Evolutionary conservation across 1,140 invertebrate species (phyloP).

Genomic region (Caenorhabditis elegans): DNA sequence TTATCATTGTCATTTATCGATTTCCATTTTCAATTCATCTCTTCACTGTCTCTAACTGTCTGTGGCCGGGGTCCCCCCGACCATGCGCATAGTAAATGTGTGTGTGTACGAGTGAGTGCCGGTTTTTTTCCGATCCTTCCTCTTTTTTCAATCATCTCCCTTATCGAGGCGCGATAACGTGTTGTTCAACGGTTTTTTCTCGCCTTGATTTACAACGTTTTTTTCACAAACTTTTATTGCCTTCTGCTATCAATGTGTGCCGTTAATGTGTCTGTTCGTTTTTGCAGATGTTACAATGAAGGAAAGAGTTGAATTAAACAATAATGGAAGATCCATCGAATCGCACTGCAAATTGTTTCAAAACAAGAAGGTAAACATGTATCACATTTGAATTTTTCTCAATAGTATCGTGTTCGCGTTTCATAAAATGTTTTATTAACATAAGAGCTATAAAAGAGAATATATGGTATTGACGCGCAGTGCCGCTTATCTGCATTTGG

Average conservation of each 20-base stretch:
- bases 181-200: conserved; percentile 29
- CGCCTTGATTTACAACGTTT: conserved; percentile 30
- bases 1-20: conserved; percentile 23
- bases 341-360: conserved; percentile 26
- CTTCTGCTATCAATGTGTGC: not conserved
- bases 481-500: no score
- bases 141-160: conserved; percentile 11
- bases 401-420: no score
- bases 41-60: not conserved
- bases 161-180: conserved; percentile 17
- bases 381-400: no score
- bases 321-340: conserved; percentile 37
- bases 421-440: no score
- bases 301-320: conserved; percentile 35
- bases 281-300: conserved; percentile 31
- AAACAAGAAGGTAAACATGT: conserved; percentile 14
- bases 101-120: not conserved
- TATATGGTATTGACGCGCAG: no score
- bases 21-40: not conserved
- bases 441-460: no score
- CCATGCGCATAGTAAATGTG: conserved; percentile 17
- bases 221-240: conserved; percentile 15
- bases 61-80: conserved; percentile 3
- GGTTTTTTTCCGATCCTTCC: conserved; percentile 19
- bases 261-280: not conserved